A percentile compares a stretch with the other conserved stretches of the same genome.
These are phyloP conservation scores for Galerucella nymphaeae DNA, from an alignment of 2,888 invertebrate species.

Conservation along the genomic window DNA sequence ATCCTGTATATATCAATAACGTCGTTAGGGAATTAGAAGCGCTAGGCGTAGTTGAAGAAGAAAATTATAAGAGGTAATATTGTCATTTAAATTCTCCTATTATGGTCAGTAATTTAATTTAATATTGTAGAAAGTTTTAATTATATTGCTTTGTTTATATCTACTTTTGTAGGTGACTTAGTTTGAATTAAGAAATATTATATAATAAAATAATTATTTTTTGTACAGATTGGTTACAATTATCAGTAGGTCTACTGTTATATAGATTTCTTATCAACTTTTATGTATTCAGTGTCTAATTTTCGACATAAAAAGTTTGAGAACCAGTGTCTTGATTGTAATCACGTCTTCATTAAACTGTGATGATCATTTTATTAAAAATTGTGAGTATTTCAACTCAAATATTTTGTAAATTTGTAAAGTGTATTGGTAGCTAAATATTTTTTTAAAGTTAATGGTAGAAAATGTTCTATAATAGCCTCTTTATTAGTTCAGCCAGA, in stretches of 20 bases:
- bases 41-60: conserved; percentile 69
- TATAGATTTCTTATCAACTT: too few species aligned
- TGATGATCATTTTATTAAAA: conserved; percentile 16
- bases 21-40: conserved; percentile 71
- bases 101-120: conserved; percentile 5
- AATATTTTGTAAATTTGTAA: not conserved
- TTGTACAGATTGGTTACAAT: not conserved
- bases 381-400: not conserved
- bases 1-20: conserved; percentile 79
- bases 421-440: not conserved
- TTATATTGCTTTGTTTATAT: not conserved
- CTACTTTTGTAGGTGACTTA: not conserved
- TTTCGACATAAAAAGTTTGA: too few species aligned
- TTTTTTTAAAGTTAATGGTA: too few species aligned
- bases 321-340: not conserved
- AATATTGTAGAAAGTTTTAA: too few species aligned
- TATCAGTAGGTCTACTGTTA: not conserved
- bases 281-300: too few species aligned
- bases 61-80: conserved; percentile 30
- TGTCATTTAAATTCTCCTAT: not conserved
- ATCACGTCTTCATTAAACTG: conserved; percentile 5
- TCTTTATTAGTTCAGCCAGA: not conserved
- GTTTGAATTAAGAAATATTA: not conserved
- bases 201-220: too few species aligned
- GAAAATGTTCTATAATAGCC: not conserved